Base-by-base conservation (phyloP, 2,797 vertebrate species). In the Peromyscus aztecus region DNA sequence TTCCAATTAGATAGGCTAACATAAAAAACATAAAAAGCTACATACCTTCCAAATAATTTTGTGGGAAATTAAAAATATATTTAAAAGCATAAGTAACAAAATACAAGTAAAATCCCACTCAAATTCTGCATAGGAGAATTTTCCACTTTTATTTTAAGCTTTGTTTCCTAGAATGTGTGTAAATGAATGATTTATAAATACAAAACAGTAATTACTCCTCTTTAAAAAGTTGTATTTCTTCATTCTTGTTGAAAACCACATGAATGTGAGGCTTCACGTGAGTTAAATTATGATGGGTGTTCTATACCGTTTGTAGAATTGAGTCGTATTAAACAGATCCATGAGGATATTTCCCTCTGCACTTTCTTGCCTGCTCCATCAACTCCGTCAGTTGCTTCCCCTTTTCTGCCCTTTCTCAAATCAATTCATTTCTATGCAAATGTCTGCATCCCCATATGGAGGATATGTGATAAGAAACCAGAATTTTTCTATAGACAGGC, bases 401-500 rank as follows among this genome's bases (percentile, higher is more conserved):
- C 27, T 52, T n/a, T 86, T 87, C 92, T 95, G 96, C 89, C 92
- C 90, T 97, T 98, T 97, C 69, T 96, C 71, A 97, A 98, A 98
- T 98, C 94, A 97, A 82, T 80, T 95, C 89, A 83, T 98, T 98
- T 98, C 97, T 97, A 95, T 97, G 97, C 95, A 98, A 96, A 96
- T 97, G 37, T 49, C 96, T 91, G 83, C 78, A 84, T 94, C 95
- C 97, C 95, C 97, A 87, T 97, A 97, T 95, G 97, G 93, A 97
- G 69, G 82, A 80, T 95, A 71, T 93, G 80, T 96, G 87, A 97
- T 93, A 98, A 98, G 97, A 85, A 94, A 91, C 52, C 67, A 29
- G 85, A 96, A 90, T 97, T 98, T 97, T 98, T 97, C 98, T 95
- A 95, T 76, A 95, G 97, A 88, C 71, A 96, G 92, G 78, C 88